phyloP scores from a whole-genome alignment of 2,888 invertebrate species.

The Taphrorychus bicolor region DNA sequence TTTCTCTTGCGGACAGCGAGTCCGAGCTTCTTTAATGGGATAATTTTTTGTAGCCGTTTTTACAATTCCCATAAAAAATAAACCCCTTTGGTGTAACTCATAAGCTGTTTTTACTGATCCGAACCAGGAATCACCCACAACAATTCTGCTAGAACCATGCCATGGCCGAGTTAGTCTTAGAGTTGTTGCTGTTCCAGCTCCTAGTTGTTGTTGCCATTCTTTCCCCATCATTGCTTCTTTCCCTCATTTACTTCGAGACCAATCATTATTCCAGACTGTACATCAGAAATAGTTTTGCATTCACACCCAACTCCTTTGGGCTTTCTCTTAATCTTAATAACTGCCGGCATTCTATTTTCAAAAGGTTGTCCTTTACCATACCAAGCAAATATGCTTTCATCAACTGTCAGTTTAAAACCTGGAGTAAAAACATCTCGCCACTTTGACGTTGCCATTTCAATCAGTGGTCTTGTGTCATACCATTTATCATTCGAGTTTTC shows the following conservation, averaged over 20 bases:
- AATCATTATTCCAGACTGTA: slow-evolving; percentile 24
- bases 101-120: background rate
- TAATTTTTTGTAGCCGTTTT: background rate
- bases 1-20: slow-evolving; percentile 7
- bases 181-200: slow-evolving; percentile 41
- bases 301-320: no score
- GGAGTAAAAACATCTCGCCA: slow-evolving; percentile 22
- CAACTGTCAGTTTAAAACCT: slow-evolving; percentile 14
- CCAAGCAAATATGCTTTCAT: slow-evolving; percentile 22
- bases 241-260: slow-evolving; percentile 33
- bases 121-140: slow-evolving; percentile 1
- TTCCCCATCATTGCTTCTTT: no score
- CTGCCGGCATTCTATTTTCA: slow-evolving; percentile 20
- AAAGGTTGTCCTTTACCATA: slow-evolving; percentile 14
- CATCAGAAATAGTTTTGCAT: slow-evolving; percentile 30
- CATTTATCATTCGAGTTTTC: slow-evolving; percentile 16
- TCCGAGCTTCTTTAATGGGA: slow-evolving; percentile 1
- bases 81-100: background rate
- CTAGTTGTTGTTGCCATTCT: slow-evolving; percentile 33
- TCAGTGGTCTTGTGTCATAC: slow-evolving; percentile 3
- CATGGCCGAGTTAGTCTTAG: slow-evolving; percentile 34
- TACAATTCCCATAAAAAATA: background rate
- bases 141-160: slow-evolving; percentile 5
- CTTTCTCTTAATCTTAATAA: slow-evolving; percentile 25
- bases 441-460: slow-evolving; percentile 14